Conservation (phyloP, 2,888 invertebrate species). For the Eristalis intricaria region DNA sequence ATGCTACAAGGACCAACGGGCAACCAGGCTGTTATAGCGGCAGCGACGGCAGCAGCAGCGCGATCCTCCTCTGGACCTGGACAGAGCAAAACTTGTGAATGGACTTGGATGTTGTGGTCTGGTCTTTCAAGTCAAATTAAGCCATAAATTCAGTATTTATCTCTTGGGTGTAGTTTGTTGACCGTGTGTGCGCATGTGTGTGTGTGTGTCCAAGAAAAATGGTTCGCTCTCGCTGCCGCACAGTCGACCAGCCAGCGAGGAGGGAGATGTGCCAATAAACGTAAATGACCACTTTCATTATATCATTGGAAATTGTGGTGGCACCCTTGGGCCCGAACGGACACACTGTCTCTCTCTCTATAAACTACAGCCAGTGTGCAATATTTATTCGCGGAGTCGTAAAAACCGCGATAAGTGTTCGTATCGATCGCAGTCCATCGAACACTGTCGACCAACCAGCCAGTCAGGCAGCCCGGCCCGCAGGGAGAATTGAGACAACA, state of each 20-base stretch:
- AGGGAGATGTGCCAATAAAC: constrained; percentile 68
- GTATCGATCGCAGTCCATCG: constrained; percentile 55
- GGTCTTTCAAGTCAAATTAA: constrained; percentile 80
- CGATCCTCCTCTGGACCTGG: constrained; percentile 28
- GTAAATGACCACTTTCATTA: constrained; percentile 72
- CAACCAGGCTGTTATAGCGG: not conserved
- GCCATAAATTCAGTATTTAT: constrained; percentile 81
- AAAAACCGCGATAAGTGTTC: constrained; percentile 56
- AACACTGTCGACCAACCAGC: not conserved
- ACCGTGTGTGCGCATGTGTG: constrained; percentile 70
- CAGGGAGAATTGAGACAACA: constrained; percentile 8
- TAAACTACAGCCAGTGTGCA: constrained; percentile 27
- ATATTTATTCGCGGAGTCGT: constrained; percentile 60
- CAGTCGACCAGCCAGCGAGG: constrained; percentile 43
- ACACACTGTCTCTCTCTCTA: constrained; percentile 4
- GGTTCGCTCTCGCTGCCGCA: constrained; percentile 33
- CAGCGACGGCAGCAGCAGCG: not conserved
- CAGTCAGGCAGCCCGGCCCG: not conserved
- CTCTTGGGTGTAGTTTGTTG: constrained; percentile 79
- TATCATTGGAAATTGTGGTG: constrained; percentile 70
- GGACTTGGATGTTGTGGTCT: constrained; percentile 72
- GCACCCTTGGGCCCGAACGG: constrained; percentile 45
- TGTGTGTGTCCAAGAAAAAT: constrained; percentile 46
- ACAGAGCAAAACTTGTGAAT: constrained; percentile 69
- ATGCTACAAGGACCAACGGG: not conserved